Base-by-base conservation (phyloP, 92 coral and sea anemone genomes). In the Micromussa lordhowensis region DNA sequence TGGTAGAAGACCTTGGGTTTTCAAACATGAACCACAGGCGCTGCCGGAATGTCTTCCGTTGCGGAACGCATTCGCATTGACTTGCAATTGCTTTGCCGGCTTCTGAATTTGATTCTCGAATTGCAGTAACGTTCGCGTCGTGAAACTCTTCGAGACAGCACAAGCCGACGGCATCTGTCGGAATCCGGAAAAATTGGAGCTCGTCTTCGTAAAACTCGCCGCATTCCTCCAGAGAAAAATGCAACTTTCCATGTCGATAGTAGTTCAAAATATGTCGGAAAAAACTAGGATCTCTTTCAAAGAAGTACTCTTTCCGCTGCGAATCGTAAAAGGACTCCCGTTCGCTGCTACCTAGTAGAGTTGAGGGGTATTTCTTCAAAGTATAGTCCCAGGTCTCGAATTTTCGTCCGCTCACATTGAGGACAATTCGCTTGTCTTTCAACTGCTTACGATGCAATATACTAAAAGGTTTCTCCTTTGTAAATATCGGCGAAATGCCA, bases 351-450 rank as follows among this genome's bases (percentile, higher is more conserved):
- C 99, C 98, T 0, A 97, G 82, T 31, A 97, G 82, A 68, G 97
- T 94, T 69, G 95, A 88, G 10, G 99, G 99, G 80, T 89, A 94
- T 87, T 94, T 95, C 77, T 93, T 81, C 36, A 97, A 89, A 11
- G 97, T 97, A 24, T 89, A 90, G 70, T 94, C 95, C 99, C 99
- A 97, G 48, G 99, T 97, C 87, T 97, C 98, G 84, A 92, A 97
- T 80, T 92, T 94, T 82, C 98, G 84, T 84, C 99, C 99, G 55
- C 97, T 92, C 64, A 97, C 98, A 72, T 96, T 96, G 55, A 97
- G 88, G 28, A 90, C 90, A 78, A 97, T 88, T 90, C 96, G 85
- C 61, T 92, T 89, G 88, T 95, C 98, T n/a, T 92, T 91, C 75
- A 90, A 75, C 66, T 86, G 90, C 82, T 91, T 87, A 35, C 92